Base-by-base conservation (phyloP, 2,888 invertebrate species). In the Nemoura dubitans region DNA sequence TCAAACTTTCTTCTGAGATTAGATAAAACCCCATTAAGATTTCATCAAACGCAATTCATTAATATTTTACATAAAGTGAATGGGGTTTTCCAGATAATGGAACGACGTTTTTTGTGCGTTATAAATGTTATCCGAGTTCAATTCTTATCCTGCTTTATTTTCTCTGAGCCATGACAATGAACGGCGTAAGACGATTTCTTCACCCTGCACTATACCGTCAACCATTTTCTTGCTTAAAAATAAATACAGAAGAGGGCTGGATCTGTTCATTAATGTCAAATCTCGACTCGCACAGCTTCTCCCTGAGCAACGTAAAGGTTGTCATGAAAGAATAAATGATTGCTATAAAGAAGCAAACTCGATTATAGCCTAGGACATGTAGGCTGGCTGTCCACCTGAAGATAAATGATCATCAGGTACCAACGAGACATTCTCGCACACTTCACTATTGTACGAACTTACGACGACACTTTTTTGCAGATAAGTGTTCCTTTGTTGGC, bases 231-330 rank as follows among this genome's bases (percentile, higher is more conserved):
- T 59, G 59, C 59, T 59, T 59, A 59, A 78, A 78, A 78, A 78
- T 78, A 78, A 78, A 78, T 28, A 78, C 59, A 59, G 21, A 1
- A 7, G 78, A 26, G 78, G 26, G 78, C 78, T 26, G 78, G 14
- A 78, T 78, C 78, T 78, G 27, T 78, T 78, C 78, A 78, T 78
- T 78, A 78, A 26, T 78, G 78, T 78, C 78, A 78, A 78, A 78
- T 78, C 78, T 78, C 78, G 27, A 28, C 78, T 78, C 26, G n/a
- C 78, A 14, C 78, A 27, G 78, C 14, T 28, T 6, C 27, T 27
- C 10, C 26, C 6, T 5, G 27, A 78, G 78, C 59, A 59, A 59
- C 59, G 59, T 21, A 59, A 59, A 78, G 78, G 78, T 78, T 78
- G 78, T 78, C 78, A 78, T 78, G 78, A 78, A 28, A 26, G 78